Conservation (phyloP, 1,140 invertebrate species). For the Meloidogyne exigua region DNA sequence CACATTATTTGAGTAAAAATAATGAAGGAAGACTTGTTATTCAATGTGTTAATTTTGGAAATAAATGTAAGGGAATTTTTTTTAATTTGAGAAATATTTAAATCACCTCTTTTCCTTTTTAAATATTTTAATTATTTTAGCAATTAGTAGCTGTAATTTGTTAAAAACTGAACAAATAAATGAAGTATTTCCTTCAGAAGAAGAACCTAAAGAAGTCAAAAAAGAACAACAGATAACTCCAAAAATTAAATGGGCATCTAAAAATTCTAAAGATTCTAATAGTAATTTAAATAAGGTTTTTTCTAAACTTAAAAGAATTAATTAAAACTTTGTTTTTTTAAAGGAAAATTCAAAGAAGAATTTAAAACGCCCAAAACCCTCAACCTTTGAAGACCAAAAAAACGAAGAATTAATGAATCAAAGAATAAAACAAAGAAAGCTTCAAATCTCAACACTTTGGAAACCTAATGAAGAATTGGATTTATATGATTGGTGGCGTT, state of each 20-base stretch:
- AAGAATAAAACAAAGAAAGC: constrained; percentile 10
- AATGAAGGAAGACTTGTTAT: constrained; percentile 32
- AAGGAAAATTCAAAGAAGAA: not conserved
- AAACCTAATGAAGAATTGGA: constrained; percentile 9
- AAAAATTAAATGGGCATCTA: not conserved
- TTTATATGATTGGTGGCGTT: constrained; percentile 16
- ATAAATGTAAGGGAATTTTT: not conserved
- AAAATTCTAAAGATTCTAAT: not conserved
- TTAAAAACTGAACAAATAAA: not conserved
- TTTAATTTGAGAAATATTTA: no score
- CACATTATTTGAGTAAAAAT: constrained; percentile 38
- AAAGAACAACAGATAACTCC: not conserved
- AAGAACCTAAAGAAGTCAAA: not conserved
- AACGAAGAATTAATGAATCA: constrained; percentile 4
- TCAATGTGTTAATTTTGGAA: constrained; percentile 30
- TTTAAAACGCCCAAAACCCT: not conserved
- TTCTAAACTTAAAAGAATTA: not conserved
- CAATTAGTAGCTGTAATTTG: not conserved
- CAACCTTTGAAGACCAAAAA: not conserved
- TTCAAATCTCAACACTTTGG: not conserved
- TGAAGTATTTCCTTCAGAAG: not conserved
- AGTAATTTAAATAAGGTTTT: not conserved
- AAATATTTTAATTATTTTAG: not conserved
- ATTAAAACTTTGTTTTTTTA: not conserved
- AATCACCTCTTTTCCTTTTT: no score